Evolutionary conservation across 2,888 invertebrate species (phyloP), one percentile per base, ranked within the genome.

Genomic region (Lucinisca nassula): DNA sequence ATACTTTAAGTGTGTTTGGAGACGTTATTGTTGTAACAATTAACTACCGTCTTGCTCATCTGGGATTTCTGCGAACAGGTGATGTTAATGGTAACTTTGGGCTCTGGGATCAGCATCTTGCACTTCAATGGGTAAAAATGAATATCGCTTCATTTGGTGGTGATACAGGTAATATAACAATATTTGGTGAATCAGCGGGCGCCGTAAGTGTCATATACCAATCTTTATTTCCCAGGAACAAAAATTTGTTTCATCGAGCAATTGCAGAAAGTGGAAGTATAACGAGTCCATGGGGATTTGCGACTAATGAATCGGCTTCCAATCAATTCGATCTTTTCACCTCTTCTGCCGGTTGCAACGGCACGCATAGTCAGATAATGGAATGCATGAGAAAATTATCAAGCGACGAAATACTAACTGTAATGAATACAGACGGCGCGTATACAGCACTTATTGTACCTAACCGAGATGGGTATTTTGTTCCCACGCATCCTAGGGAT

Each of bases 1-100:
- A 61, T 14, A 24, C 24, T 4, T 27, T 61, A 14, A 61, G 61
- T 40, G 75, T 79, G 6, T 75, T 79, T 70, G 90, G 89, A 10
- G 40, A 88, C n/a, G 90, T 92, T 12, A 77, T 92, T 14, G 89
- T 92, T 24, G 92, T 93, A 2, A 91, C 91, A 0, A 85, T 93
- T 0, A 92, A 93, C 77, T 93, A 93, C 45, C 74, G 93, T 30
- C 51, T 93, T n/a, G 85, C 89, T 0, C 51, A 89, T 0, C 87
- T 92, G 70, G 93, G 93, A 2, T 95, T 94, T 85, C 74, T 95
- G 40, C 84, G 91, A 12, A 27, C 14, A 3, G 30, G 27, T 30
- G 61, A 61, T n/a, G 30, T 1, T 2, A 30, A 4, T 30, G 30
- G 30, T 27, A 61, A 61, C 14, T 61, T 61, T 27, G 61, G 61